Evolutionary conservation across 1,140 invertebrate genomes (phyloP), one percentile per base, ranked within the genome.

Genomic region (Bombus polaris): DNA sequence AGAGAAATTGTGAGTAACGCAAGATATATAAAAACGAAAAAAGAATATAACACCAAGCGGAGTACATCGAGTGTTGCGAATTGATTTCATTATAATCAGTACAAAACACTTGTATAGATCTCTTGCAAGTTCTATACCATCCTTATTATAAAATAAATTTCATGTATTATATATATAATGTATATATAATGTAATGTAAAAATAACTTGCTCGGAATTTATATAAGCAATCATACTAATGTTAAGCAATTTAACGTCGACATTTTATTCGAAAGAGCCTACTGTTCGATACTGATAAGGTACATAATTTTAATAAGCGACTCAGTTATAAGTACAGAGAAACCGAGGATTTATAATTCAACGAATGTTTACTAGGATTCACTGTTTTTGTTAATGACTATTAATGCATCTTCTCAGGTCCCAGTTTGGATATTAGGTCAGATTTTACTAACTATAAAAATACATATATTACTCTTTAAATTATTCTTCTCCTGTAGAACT

Each of bases 401-500:
- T 3, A 32, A 39, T 53, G 37, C 9, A 59, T 47, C 47, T n/a
- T 47, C 35, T 86, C 74, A 72, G 80, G 35, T 88, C 80, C 62
- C 42, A 47, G 42, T 53, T 79, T 79, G 3, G 6, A 39, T 68
- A 35, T 66, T 37, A 76, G 59, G 15, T 25, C 47, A 39, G 59
- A 32, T 59, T 44, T 62, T 28, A n/a, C 25, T 32, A 57, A 66
- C 70, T 13, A 15, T 28, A 39, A 71, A 47, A n/a, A 32, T 82
- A 72, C 47, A 53, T 78, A 44, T 77, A 75, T 85, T 88, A 81
- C 80, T 83, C 35, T 80, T 65, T 74, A 62, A 65, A 62, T 57
- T 71, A 57, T 42, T 62, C 62, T 35, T 81, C 3, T 47, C 59
- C 25, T 22, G 5, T 57, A n/a, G 18, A 62, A 35, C 18, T 32